phyloP scores from a whole-genome alignment of 2,888 invertebrate species.

The Eudemis profundana region DNA sequence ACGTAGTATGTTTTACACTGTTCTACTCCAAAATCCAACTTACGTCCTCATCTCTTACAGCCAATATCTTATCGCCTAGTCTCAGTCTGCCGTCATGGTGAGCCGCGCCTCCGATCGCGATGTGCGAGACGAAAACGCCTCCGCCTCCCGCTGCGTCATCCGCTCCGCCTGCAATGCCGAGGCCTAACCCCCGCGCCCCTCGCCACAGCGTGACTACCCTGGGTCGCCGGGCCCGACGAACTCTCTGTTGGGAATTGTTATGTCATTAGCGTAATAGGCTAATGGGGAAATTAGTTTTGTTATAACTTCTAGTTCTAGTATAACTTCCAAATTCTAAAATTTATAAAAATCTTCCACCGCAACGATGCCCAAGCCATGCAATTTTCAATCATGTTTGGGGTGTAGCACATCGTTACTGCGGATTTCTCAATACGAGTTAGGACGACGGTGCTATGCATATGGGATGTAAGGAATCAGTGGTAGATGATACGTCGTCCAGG shows the following conservation, averaged over 20 bases:
- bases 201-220: slow-evolving; percentile 78
- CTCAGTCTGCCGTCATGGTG: slow-evolving; percentile 79
- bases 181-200: slow-evolving; percentile 76
- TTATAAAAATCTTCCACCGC: no score
- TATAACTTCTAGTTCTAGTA: not conserved
- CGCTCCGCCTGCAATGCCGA: slow-evolving; percentile 81
- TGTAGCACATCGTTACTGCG: no score
- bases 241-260: slow-evolving; percentile 62
- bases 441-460: no score
- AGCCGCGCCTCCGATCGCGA: slow-evolving; percentile 80
- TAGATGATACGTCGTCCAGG: no score
- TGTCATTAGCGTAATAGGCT: slow-evolving; percentile 36
- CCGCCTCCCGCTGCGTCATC: slow-evolving; percentile 81
- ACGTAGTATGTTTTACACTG: no score
- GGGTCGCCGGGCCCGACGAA: slow-evolving; percentile 76
- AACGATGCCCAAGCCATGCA: no score
- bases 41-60: slow-evolving; percentile 80
- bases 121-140: slow-evolving; percentile 81
- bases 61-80: slow-evolving; percentile 82
- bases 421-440: no score
- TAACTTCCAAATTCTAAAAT: no score
- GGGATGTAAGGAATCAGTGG: no score
- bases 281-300: no score
- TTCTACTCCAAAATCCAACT: no score
- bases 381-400: no score